Evolutionary conservation across 37 sponge, comb jelly and placozoan genomes (phyloP).

Genomic region (Eunapius fragilis): DNA sequence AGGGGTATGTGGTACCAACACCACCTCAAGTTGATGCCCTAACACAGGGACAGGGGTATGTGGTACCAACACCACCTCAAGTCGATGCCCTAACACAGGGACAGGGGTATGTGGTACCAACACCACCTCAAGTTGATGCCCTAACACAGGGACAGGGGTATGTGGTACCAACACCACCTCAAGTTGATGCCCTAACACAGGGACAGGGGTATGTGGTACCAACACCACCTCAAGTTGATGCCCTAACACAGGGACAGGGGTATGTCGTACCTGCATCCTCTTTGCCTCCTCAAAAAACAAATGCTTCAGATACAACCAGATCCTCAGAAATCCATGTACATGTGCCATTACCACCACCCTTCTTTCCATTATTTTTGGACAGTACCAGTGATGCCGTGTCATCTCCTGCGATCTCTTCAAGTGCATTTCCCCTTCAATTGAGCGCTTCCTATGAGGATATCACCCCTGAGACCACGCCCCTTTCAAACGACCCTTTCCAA

Average conservation of each 20-base stretch:
- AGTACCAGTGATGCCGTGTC: background rate
- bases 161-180: background rate
- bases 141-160: background rate
- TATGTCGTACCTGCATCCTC: background rate
- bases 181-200: background rate
- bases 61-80: too few relatives aligned
- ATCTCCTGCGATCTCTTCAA: background rate
- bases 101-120: too few relatives aligned
- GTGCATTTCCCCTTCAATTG: background rate
- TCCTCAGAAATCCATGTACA: background rate
- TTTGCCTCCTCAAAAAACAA: background rate
- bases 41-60: too few relatives aligned
- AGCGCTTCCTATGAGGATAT: background rate
- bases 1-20: background rate
- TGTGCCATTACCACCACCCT: background rate
- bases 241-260: background rate
- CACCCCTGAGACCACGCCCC: background rate
- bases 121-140: background rate
- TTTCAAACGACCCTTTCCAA: background rate
- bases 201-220: background rate
- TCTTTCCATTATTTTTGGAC: background rate
- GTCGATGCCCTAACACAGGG: too few relatives aligned
- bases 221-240: background rate
- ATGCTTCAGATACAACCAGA: background rate
- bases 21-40: background rate